These are phyloP conservation scores for Myotis davidii DNA, from an alignment of 2,113 vertebrate species.

Conservation along the genomic window DNA sequence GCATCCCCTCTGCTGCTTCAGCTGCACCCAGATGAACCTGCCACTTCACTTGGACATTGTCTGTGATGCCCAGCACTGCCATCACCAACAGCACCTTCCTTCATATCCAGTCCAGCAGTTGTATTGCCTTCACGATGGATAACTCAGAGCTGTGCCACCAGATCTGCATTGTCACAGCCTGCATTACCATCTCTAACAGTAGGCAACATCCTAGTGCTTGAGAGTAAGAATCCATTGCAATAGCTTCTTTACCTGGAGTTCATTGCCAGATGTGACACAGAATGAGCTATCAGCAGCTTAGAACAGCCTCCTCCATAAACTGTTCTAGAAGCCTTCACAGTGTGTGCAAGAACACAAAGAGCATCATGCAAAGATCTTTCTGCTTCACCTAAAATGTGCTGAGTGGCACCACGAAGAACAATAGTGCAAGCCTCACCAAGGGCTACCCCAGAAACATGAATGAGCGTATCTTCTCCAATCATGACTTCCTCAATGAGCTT, in stretches of 20 bases:
- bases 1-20: conserved; percentile 98
- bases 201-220: conserved; percentile 89
- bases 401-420: conserved; percentile 94
- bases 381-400: conserved; percentile 97
- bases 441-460: too few species aligned
- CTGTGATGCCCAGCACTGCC: conserved; percentile 85
- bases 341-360: conserved; percentile 96
- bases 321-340: conserved; percentile 95
- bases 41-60: too few species aligned
- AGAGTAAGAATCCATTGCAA: too few species aligned
- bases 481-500: too few species aligned
- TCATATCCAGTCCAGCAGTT: conserved; percentile 94
- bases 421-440: conserved; percentile 96
- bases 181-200: conserved; percentile 91
- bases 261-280: conserved; percentile 83
- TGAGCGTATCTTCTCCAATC: too few species aligned
- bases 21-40: conserved; percentile 95
- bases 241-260: conserved; percentile 97
- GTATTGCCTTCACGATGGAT: conserved; percentile 93
- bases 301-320: conserved; percentile 93
- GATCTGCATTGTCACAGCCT: conserved; percentile 96
- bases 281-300: too few species aligned
- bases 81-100: conserved; percentile 91
- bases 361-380: conserved; percentile 98
- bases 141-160: conserved; percentile 76